Evolutionary conservation across 2,888 invertebrate genomes (phyloP), one percentile per base, ranked within the genome.

Genomic region (Drosophila diplacantha): DNA sequence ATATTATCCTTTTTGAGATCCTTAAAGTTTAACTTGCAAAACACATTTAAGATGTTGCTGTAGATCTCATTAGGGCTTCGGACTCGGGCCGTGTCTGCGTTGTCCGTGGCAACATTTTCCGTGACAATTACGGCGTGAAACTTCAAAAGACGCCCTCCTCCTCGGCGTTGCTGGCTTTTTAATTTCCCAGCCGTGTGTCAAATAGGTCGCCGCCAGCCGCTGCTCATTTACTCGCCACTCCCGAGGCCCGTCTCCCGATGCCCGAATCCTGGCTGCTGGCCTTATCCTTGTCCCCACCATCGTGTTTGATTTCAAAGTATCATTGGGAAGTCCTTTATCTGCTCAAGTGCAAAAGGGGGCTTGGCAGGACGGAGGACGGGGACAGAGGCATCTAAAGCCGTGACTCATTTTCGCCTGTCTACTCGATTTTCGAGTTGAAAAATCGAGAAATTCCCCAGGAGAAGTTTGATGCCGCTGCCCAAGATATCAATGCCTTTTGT

Each of bases 221-320:
- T 69, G 69, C 65, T 75, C 70, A 68, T 72, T 75, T 71, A 63
- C 65, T 37, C 22, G 3, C 2, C 7, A 34, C 29, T 29, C 29
- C 29, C 35, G n/a, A 16, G 3, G 34, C n/a, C 7, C 0, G n/a
- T 4, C 14, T 26, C n/a, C 16, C 5, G 22, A 16, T 18, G 12
- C 34, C 24, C 5, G 12, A 24, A 11, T 26, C 61, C 61, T 58
- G 49, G 29, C 38, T 31, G 14, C 29, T 16, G 24, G 22, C 18
- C 55, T 39, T 39, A 29, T 29, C 38, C 55, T 22, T 16, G 12
- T 34, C 24, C 34, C 49, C 43, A 43, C 26, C 24, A 39, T 50
- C 81, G 83, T 77, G 71, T 84, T 81, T 73, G 76, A 82, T 84
- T 84, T 83, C 84, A 85, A 83, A 84, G 84, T 83, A 84, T 83